These are phyloP conservation scores for Carlito syrichta DNA, from an alignment of 2,113 vertebrate genomes.

Conservation along the genomic window DNA sequence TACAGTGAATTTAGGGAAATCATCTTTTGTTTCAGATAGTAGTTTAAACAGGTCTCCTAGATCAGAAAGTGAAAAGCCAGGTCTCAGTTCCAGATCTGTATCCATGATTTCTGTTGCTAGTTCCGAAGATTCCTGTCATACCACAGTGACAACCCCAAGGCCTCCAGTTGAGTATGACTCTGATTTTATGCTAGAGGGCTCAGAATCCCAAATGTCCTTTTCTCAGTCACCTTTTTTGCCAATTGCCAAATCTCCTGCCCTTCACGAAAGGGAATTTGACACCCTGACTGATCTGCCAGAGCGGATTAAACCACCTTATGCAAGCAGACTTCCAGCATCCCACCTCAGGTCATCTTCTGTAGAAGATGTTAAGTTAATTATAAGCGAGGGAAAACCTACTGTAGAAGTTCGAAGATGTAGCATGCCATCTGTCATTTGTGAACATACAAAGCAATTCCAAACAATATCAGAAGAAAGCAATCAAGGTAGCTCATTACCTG, in stretches of 20 bases:
- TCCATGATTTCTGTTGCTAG: conserved; percentile 94
- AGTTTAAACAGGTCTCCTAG: conserved; percentile 89
- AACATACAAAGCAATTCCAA: conserved; percentile 77
- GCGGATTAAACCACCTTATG: conserved; percentile 80
- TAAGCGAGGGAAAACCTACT: conserved; percentile 83
- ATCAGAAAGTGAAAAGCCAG: conserved; percentile 89
- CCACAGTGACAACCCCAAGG: conserved; percentile 88
- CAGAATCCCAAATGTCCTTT: conserved; percentile 93
- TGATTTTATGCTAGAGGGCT: conserved; percentile 90
- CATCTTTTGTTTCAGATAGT: conserved; percentile 85
- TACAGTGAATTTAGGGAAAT: conserved; percentile 81
- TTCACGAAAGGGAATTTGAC: conserved; percentile 88
- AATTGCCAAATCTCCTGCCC: conserved; percentile 90
- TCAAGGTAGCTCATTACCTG: conserved; percentile 33
- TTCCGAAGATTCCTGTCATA: conserved; percentile 95
- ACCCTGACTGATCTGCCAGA: conserved; percentile 86
- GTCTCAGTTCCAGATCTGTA: conserved; percentile 91
- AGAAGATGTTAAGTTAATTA: conserved; percentile 88
- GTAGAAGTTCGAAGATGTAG: conserved; percentile 85
- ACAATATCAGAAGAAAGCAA: conserved; percentile 83
- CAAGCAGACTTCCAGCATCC: conserved; percentile 84
- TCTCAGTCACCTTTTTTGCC: conserved; percentile 90
- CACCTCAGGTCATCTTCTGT: conserved; percentile 90
- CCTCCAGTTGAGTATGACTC: conserved; percentile 90
- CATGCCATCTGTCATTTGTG: conserved; percentile 81